Evolutionary conservation across 1,140 invertebrate species (phyloP).

Genomic region (Drosophila pruinosa): DNA sequence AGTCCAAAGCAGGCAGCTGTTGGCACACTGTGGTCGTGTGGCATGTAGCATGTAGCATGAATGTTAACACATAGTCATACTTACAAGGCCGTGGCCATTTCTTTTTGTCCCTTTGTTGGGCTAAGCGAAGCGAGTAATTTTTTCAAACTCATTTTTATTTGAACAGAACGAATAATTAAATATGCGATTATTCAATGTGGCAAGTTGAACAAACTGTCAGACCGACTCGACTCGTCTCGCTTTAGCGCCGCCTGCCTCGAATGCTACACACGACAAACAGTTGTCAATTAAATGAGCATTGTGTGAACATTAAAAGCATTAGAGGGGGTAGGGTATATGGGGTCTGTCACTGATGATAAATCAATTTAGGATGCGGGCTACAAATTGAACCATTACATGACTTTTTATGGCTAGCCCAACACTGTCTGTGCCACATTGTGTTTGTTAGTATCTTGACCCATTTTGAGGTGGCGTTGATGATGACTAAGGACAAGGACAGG

Average conservation of each 20-base stretch:
- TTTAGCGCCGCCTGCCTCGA: neutral
- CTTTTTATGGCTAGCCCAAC: constrained; percentile 9
- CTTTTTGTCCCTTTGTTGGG: constrained; percentile 23
- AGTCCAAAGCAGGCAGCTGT: constrained; percentile 46
- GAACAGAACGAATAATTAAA: constrained; percentile 18
- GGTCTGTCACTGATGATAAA: constrained; percentile 21
- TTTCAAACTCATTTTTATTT: constrained; percentile 48
- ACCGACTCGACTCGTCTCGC: too few relatives aligned
- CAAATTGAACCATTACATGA: constrained; percentile 39
- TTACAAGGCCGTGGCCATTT: constrained; percentile 42
- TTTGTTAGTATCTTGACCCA: constrained; percentile 23
- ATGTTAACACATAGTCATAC: neutral
- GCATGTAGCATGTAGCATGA: neutral
- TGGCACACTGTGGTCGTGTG: constrained; percentile 38
- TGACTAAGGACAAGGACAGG: constrained; percentile 61
- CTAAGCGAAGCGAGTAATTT: constrained; percentile 16
- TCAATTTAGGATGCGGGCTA: constrained; percentile 44
- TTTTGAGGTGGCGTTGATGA: constrained; percentile 32
- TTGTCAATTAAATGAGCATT: constrained; percentile 21
- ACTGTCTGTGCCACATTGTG: neutral
- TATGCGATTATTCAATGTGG: constrained; percentile 33
- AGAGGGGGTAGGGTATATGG: neutral
- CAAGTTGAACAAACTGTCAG: constrained; percentile 10
- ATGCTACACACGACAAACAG: neutral
- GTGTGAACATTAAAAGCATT: neutral